Percentiles rank a stretch among this genome's conserved stretches.
These are phyloP conservation scores for Sesia bembeciformis DNA, from an alignment of 2,888 invertebrate species.

Conservation along the genomic window DNA sequence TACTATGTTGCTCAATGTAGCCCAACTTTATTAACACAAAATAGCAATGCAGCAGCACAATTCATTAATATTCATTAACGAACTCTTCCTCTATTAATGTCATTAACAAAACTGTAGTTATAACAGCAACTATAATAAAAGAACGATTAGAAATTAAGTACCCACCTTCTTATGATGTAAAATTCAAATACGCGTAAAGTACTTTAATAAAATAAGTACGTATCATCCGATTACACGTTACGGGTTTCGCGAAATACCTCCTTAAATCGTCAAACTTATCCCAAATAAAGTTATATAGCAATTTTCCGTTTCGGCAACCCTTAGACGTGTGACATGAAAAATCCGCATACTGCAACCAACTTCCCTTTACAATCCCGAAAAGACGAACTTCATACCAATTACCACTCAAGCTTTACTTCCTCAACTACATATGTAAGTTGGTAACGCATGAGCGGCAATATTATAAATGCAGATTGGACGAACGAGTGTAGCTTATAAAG, in stretches of 20 bases:
- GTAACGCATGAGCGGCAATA: slow-evolving; percentile 19
- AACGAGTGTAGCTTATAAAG: slow-evolving; percentile 7
- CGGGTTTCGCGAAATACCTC: slow-evolving; percentile 28
- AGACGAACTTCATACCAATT: slow-evolving; percentile 2
- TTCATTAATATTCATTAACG: no score
- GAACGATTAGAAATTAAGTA: no score
- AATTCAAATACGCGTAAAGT: not conserved
- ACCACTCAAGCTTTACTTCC: slow-evolving; percentile 13
- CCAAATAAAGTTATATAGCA: slow-evolving; percentile 67
- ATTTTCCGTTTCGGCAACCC: slow-evolving; percentile 63
- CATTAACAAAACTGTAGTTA: no score
- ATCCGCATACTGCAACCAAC: slow-evolving; percentile 20
- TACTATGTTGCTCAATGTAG: no score
- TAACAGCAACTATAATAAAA: no score
- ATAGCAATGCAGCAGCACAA: no score
- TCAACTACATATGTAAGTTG: slow-evolving; percentile 16
- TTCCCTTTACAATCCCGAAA: not conserved
- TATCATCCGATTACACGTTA: not conserved
- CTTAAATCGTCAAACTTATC: slow-evolving; percentile 62
- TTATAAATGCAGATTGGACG: no score
- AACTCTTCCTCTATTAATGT: no score
- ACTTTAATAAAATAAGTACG: not conserved
- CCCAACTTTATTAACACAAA: no score
- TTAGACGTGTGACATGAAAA: slow-evolving; percentile 51
- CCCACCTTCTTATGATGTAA: no score